A percentile compares a stretch with the other conserved stretches of the same genome.
Conservation (phyloP, 2,888 invertebrate species). For the Tethea ocularis region DNA sequence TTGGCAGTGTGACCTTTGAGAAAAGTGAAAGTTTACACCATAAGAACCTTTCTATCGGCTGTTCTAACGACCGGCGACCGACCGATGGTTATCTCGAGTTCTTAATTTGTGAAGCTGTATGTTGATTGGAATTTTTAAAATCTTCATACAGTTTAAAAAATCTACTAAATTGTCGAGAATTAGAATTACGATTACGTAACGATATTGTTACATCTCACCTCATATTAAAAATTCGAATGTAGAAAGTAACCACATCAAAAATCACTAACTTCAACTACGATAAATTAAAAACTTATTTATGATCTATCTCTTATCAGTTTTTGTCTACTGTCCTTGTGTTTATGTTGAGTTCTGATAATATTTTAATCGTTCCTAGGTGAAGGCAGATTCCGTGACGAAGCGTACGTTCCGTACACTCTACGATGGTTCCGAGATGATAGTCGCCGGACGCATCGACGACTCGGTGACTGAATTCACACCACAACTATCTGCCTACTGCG, state of each 20-base stretch:
- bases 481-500: constrained; percentile 57
- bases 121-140: too few species aligned
- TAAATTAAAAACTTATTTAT: too few species aligned
- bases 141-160: too few species aligned
- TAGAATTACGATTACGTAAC: too few species aligned
- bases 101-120: too few species aligned
- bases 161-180: too few species aligned
- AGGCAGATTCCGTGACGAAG: constrained; percentile 77
- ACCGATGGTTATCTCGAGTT: too few species aligned
- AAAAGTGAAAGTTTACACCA: background rate
- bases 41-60: too few species aligned
- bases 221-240: too few species aligned
- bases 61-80: too few species aligned
- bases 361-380: constrained; percentile 55
- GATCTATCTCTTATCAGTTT: background rate
- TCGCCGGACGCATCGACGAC: constrained; percentile 78
- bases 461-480: constrained; percentile 50
- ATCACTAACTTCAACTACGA: background rate
- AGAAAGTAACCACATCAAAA: background rate
- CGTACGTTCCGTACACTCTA: constrained; percentile 84
- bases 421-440: constrained; percentile 85
- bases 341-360: background rate
- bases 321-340: too few species aligned
- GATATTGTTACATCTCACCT: too few species aligned
- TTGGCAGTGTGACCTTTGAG: background rate